Conservation (phyloP, 2,113 vertebrate species). For the Labrus mixtus region DNA sequence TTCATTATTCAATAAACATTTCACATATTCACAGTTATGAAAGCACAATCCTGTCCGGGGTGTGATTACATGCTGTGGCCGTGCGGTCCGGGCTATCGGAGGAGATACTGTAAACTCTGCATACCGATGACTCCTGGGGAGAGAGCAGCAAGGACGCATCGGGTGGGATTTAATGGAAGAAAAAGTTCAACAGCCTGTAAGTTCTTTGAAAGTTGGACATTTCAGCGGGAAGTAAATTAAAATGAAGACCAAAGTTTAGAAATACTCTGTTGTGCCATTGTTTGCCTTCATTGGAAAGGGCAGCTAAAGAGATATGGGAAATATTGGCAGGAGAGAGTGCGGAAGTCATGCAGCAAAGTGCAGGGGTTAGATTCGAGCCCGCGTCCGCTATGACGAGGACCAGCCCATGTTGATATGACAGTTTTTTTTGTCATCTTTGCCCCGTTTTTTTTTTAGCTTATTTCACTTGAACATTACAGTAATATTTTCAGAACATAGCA, state of each 20-base stretch:
- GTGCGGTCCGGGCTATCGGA: conserved; percentile 28
- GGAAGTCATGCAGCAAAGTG: too few species aligned
- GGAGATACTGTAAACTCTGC: conserved; percentile 35
- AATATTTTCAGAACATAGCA: neutral
- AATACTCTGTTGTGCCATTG: too few species aligned
- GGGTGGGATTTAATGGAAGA: conserved; percentile 22
- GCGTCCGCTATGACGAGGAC: too few species aligned
- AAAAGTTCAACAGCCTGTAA: conserved; percentile 26
- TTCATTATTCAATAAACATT: conserved; percentile 76
- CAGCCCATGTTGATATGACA: too few species aligned
- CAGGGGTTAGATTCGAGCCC: too few species aligned
- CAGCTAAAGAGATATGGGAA: too few species aligned
- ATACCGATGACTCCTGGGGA: conserved; percentile 41
- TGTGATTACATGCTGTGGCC: conserved; percentile 54
- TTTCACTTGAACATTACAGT: too few species aligned
- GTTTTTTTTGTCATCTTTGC: too few species aligned
- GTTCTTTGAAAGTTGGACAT: conserved; percentile 28
- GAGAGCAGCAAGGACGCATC: conserved; percentile 39
- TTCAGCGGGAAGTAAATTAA: neutral
- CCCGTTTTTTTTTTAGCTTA: too few species aligned
- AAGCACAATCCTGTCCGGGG: conserved; percentile 33
- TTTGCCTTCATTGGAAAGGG: too few species aligned
- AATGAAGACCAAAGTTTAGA: neutral
- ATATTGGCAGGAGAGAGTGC: too few species aligned
- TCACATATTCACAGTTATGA: conserved; percentile 64